A percentile compares a stretch with the other conserved stretches of the same genome.
phyloP scores from a whole-genome alignment of 2,113 vertebrate genomes.

The Pseudolaguvia tuberculata region DNA sequence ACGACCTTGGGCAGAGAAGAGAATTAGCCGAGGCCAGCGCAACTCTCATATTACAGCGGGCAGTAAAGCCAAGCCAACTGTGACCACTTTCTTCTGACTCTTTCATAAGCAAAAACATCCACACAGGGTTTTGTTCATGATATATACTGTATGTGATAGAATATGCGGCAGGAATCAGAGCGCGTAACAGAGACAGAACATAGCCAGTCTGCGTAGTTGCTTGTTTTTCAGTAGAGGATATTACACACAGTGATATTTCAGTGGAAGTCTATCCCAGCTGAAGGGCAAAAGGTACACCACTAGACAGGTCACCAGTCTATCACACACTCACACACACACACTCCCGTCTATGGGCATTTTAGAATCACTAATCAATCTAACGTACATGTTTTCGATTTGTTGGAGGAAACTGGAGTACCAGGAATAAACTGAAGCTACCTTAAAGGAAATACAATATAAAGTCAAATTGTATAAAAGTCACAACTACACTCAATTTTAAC shows the following conservation, averaged over 20 bases:
- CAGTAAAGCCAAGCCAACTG: slow-evolving; percentile 76
- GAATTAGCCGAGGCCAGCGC: slow-evolving; percentile 70
- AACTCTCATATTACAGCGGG: slow-evolving; percentile 71
- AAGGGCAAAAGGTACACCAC: no score
- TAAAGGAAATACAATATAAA: no score
- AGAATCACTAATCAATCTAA: no score
- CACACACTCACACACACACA: no score
- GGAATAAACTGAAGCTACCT: no score
- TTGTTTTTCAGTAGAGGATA: background rate
- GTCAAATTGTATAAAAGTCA: background rate
- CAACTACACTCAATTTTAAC: no score
- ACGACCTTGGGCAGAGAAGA: slow-evolving; percentile 78
- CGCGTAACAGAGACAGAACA: slow-evolving; percentile 8
- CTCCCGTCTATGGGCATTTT: no score
- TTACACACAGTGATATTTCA: background rate
- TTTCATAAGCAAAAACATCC: slow-evolving; percentile 46
- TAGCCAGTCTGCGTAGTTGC: slow-evolving; percentile 5
- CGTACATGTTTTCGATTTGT: no score
- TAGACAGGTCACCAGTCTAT: no score
- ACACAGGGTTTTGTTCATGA: slow-evolving; percentile 31
- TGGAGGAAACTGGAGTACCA: no score
- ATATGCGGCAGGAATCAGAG: slow-evolving; percentile 21
- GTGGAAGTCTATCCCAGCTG: no score
- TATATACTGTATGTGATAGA: slow-evolving; percentile 33
- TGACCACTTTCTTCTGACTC: slow-evolving; percentile 53